Base-by-base conservation (phyloP, 1,140 invertebrate genomes). In the Aphaenogaster floridana region DNA sequence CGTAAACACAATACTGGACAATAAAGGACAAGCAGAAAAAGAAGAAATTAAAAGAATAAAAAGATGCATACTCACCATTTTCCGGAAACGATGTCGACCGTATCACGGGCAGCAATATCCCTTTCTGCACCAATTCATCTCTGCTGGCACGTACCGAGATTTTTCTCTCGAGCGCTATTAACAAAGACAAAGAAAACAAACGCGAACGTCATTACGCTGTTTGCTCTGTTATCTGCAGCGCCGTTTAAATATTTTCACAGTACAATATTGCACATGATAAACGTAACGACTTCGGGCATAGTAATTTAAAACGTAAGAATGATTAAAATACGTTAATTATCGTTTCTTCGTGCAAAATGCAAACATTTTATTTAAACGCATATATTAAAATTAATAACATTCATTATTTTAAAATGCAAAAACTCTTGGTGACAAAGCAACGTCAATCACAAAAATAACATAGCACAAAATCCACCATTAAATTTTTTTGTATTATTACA, bases 131-230 rank as follows among this genome's bases (percentile, higher is more conserved):
- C 96, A 99, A 96, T 95, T 99, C 99, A 96, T 99, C 98, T 96
- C 98, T 97, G 96, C 98, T 99, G 93, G 98, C 98, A 96, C 99
- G 97, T 96, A 99, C 98, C 93, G 99, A 99, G 96, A 99, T 99
- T 96, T 99, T 99, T 94, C 99, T 97, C 96, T 99, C 99, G 96
- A 99, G 97, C 91, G 98, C 99, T 99, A 96, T 78, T 94, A 94
- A 90, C 66, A 88, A 74, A 91, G 15, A 48, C 36, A 74, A 83
- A 34, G 28, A 39, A 59, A 63, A 71, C 54, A 8, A 54, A 69
- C 48, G 17, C 42, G 34, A 39, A 63, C 57, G 68, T 84, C 28
- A 84, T 64, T 74, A 84, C 42, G 42, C 34, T 76, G 69, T 84
- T 74, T 17, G 69, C 42, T 61, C 21, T 48, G 54, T 83, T 74